These are phyloP conservation scores for Macaria liturata DNA, from an alignment of 2,888 invertebrate genomes.

Conservation along the genomic window DNA sequence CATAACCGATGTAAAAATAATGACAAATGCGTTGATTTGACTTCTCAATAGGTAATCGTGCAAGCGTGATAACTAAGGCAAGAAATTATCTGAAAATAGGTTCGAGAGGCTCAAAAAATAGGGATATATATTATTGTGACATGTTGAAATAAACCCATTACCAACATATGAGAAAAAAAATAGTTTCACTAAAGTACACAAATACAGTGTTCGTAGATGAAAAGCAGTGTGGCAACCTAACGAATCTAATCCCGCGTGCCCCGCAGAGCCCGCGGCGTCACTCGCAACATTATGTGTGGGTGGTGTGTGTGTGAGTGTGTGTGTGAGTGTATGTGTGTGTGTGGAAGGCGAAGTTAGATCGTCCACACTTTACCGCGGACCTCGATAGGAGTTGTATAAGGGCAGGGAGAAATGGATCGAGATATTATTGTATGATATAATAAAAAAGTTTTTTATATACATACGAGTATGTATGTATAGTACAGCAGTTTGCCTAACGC, in stretches of 20 bases:
- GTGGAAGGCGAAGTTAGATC: conserved; percentile 82
- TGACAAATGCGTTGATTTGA: no score
- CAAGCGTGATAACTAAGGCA: no score
- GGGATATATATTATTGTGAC: no score
- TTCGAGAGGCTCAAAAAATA: no score
- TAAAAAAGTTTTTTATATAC: no score
- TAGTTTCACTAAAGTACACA: neutral
- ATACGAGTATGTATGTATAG: neutral
- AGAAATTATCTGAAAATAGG: no score
- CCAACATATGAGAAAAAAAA: neutral
- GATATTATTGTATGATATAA: conserved; percentile 3
- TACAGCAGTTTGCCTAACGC: neutral
- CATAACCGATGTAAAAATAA: no score
- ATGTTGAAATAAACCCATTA: no score
- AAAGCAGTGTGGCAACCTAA: conserved; percentile 51
- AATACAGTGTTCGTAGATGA: conserved; percentile 39
- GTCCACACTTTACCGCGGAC: conserved; percentile 82
- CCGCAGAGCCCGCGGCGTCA: conserved; percentile 63
- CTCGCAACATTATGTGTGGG: conserved; percentile 41
- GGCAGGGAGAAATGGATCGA: conserved; percentile 35
- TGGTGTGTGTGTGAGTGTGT: conserved; percentile 39
- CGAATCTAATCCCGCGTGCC: conserved; percentile 71
- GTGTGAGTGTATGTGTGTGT: conserved; percentile 47
- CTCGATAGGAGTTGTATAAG: conserved; percentile 75
- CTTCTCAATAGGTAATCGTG: no score